A percentile compares a stretch with the other conserved stretches of the same genome.
Evolutionary conservation across 2,797 vertebrate species (phyloP).

Genomic region (Malurus splendens): DNA sequence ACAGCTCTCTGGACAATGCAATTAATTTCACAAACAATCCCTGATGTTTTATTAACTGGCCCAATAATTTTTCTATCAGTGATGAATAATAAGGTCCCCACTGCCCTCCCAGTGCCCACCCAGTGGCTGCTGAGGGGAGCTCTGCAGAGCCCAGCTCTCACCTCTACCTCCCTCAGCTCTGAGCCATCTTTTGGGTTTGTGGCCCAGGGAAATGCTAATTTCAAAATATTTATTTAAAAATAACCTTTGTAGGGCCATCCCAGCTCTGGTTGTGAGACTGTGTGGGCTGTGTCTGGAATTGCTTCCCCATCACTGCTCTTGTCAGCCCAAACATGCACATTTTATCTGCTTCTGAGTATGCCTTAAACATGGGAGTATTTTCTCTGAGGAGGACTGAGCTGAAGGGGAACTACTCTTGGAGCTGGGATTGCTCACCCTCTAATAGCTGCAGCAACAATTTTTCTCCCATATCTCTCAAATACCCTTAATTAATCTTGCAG

Average conservation of each 20-base stretch:
- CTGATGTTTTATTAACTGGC: background rate
- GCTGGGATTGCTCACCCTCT: constrained; percentile 6
- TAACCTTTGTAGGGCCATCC: background rate
- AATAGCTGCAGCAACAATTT: constrained; percentile 3
- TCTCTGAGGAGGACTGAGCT: background rate
- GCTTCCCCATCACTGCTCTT: background rate
- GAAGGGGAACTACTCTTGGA: background rate
- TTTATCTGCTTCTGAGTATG: background rate
- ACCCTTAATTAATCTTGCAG: constrained; percentile 48
- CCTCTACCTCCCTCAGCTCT: background rate
- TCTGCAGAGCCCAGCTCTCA: background rate
- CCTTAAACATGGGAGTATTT: background rate
- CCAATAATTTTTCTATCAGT: background rate
- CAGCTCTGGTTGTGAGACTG: background rate
- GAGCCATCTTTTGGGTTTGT: background rate
- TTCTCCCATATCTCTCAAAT: constrained; percentile 35
- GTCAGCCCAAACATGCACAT: background rate
- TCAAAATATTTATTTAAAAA: background rate
- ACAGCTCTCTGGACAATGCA: background rate
- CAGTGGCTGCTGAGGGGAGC: accelerated
- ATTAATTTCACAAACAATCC: background rate
- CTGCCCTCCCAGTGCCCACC: background rate
- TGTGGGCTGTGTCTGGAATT: background rate
- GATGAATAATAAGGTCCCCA: background rate
- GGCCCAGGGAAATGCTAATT: background rate